phyloP scores from a whole-genome alignment of 2,797 vertebrate species.

The Myotis planiceps region DNA sequence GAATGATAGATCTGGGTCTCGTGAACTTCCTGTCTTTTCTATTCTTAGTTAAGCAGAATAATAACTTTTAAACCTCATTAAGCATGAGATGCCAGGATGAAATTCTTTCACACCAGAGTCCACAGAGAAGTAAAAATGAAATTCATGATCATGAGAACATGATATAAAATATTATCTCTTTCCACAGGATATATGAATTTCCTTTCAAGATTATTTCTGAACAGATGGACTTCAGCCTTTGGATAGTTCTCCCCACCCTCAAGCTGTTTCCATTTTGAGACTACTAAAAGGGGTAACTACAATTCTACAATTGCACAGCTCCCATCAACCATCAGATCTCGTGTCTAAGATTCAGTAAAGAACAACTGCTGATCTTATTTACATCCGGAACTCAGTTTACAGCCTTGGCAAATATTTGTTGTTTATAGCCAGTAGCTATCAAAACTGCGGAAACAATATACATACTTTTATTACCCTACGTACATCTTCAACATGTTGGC shows the following conservation, averaged over 20 bases:
- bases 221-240: not conserved
- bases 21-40: not conserved
- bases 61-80: not conserved
- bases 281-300: not conserved
- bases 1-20: not conserved
- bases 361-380: not conserved
- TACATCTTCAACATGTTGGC: not conserved
- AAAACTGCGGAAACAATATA: not conserved
- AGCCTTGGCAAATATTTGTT: not conserved
- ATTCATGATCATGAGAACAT: not conserved
- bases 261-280: not conserved
- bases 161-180: not conserved
- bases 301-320: not conserved
- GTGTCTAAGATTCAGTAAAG: not conserved
- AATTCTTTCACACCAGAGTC: not conserved
- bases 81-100: not conserved
- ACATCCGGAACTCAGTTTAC: not conserved
- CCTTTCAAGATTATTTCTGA: slow-evolving; percentile 1
- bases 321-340: not conserved
- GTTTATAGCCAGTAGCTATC: not conserved
- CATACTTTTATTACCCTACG: not conserved
- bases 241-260: not conserved
- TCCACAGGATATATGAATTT: not conserved
- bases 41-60: slow-evolving; percentile 25
- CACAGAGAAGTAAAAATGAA: not conserved